phyloP scores from a whole-genome alignment of 2,888 invertebrate genomes.

The Ernsta delagoae region DNA sequence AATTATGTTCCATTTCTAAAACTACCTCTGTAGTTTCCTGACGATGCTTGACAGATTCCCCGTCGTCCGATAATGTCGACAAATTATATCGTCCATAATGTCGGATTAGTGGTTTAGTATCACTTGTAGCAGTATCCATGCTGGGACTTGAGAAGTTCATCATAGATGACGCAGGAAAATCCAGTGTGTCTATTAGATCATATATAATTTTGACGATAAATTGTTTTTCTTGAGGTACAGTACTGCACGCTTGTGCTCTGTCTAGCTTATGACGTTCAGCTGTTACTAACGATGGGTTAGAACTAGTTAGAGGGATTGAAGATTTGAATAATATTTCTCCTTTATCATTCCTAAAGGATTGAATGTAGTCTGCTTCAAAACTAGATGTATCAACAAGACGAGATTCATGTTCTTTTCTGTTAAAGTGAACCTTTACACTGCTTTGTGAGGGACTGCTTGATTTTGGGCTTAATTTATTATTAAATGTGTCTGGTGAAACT shows the following conservation, averaged over 20 bases:
- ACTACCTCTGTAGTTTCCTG: constrained; percentile 44
- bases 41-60: constrained; percentile 22
- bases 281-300: not conserved
- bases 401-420: constrained; percentile 38
- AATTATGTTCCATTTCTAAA: constrained; percentile 42
- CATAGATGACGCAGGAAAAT: constrained; percentile 29
- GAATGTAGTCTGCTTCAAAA: constrained; percentile 10
- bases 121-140: not conserved
- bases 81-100: constrained; percentile 53
- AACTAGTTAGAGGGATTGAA: constrained; percentile 9
- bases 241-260: constrained; percentile 42
- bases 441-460: constrained; percentile 28
- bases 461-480: constrained; percentile 25
- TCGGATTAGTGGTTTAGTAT: constrained; percentile 41
- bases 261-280: constrained; percentile 53
- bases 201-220: constrained; percentile 60
- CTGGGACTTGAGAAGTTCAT: constrained; percentile 25
- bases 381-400: constrained; percentile 31
- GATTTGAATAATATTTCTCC: constrained; percentile 47
- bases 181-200: constrained; percentile 52
- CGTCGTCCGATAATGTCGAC: constrained; percentile 38
- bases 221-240: constrained; percentile 47
- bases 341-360: constrained; percentile 34
- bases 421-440: constrained; percentile 45
- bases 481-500: constrained; percentile 55